These are phyloP conservation scores for Amblyopsis rosae DNA, from an alignment of 2,113 vertebrate species.

Conservation along the genomic window DNA sequence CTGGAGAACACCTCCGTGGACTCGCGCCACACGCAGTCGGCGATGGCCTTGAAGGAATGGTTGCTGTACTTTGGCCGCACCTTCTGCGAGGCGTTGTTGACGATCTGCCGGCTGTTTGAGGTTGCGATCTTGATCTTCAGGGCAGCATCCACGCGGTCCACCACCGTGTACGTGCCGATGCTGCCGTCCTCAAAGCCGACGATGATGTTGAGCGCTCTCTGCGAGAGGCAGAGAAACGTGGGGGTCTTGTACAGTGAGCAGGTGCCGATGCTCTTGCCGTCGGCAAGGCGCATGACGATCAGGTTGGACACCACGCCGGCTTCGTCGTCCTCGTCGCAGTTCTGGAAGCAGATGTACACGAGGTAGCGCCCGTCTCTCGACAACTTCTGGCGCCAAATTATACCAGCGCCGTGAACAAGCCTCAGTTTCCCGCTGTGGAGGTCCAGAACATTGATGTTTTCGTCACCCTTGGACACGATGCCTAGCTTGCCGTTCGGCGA, in stretches of 20 bases:
- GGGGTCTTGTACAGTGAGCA: slow-evolving; percentile 98
- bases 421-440: slow-evolving; percentile 93
- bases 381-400: slow-evolving; percentile 93
- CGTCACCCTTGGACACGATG: slow-evolving; percentile 93
- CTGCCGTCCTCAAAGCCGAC: slow-evolving; percentile 97
- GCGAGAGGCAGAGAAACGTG: slow-evolving; percentile 91
- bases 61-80: slow-evolving; percentile 89
- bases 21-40: slow-evolving; percentile 96
- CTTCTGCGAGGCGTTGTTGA: slow-evolving; percentile 88
- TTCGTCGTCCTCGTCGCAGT: slow-evolving; percentile 91
- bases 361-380: slow-evolving; percentile 95
- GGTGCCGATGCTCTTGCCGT: slow-evolving; percentile 97
- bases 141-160: slow-evolving; percentile 94
- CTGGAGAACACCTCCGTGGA: slow-evolving; percentile 97
- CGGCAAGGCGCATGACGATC: slow-evolving; percentile 96
- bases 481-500: slow-evolving; percentile 97
- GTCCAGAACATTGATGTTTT: slow-evolving; percentile 95
- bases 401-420: slow-evolving; percentile 88
- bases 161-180: slow-evolving; percentile 96
- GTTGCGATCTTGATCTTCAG: slow-evolving; percentile 99
- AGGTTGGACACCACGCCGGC: slow-evolving; percentile 88
- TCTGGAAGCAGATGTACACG: slow-evolving; percentile 93
- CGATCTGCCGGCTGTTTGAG: slow-evolving; percentile 97
- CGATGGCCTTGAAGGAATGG: slow-evolving; percentile 90
- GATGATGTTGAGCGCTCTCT: slow-evolving; percentile 95